A percentile compares a stretch with the other conserved stretches of the same genome.
Evolutionary conservation across 2,113 vertebrate genomes (phyloP).

Genomic region (Zosterops pallidus): DNA sequence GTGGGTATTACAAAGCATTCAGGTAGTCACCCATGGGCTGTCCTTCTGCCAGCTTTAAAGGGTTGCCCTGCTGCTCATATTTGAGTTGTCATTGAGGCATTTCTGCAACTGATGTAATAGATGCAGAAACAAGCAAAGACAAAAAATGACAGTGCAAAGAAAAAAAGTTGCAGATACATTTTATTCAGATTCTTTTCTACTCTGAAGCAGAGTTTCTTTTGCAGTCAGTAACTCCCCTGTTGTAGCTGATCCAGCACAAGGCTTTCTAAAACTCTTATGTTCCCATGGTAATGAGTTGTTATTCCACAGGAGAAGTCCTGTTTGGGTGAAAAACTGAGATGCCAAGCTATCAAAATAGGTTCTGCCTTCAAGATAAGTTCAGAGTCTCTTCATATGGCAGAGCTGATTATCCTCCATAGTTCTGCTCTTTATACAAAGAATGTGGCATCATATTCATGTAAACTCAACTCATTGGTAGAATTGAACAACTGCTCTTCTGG

Average conservation of each 20-base stretch:
- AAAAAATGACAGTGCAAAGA: not conserved
- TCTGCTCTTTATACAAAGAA: not conserved
- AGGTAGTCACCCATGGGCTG: slow-evolving; percentile 56
- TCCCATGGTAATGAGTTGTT: not conserved
- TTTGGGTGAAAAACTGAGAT: not conserved
- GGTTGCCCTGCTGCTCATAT: slow-evolving; percentile 68
- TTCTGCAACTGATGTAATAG: not conserved
- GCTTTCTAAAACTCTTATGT: not conserved
- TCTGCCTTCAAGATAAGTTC: not conserved
- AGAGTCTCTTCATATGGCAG: not conserved
- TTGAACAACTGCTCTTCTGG: not conserved
- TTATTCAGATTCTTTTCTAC: not conserved
- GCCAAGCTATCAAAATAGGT: not conserved
- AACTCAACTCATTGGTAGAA: not conserved
- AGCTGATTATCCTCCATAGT: not conserved
- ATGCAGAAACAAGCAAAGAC: not conserved
- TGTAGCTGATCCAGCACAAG: not conserved
- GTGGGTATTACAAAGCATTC: slow-evolving; percentile 70
- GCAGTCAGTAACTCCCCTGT: not conserved
- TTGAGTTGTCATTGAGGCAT: slow-evolving; percentile 45
- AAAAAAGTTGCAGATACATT: not conserved
- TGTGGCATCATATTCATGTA: not conserved
- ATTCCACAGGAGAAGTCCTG: not conserved
- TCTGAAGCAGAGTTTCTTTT: not conserved
- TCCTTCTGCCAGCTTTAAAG: slow-evolving; percentile 78